Conservation (phyloP, 2,888 invertebrate species). For the Panopea generosa region DNA sequence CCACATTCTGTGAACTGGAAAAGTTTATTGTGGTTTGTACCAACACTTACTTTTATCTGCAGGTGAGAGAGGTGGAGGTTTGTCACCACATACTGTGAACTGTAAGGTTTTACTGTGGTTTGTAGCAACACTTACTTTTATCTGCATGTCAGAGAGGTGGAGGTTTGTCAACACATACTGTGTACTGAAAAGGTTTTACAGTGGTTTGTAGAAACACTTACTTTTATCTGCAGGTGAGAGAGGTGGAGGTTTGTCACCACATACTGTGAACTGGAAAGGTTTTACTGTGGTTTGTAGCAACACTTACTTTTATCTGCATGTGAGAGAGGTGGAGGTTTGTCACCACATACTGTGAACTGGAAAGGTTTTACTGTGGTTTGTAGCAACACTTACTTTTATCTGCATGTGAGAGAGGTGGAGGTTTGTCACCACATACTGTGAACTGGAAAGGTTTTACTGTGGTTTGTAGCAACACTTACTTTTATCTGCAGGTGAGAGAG, state of each 20-base stretch:
- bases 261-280: too few relatives aligned
- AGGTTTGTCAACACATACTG: constrained; percentile 36
- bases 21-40: neutral
- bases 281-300: neutral
- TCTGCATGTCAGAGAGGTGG: constrained; percentile 67
- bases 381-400: constrained; percentile 72
- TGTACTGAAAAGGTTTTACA: too few relatives aligned
- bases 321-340: constrained; percentile 58
- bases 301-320: constrained; percentile 75
- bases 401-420: constrained; percentile 61
- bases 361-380: too few relatives aligned
- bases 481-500: constrained; percentile 73
- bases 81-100: constrained; percentile 24
- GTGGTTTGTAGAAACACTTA: constrained; percentile 34
- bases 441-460: too few relatives aligned
- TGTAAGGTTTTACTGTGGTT: too few relatives aligned
- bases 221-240: constrained; percentile 75
- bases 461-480: constrained; percentile 51
- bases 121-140: constrained; percentile 67
- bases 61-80: constrained; percentile 58
- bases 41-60: constrained; percentile 74
- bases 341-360: constrained; percentile 18
- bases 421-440: constrained; percentile 34
- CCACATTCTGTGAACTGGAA: constrained; percentile 7
- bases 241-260: constrained; percentile 46